Base-by-base conservation (phyloP, 2,888 invertebrate genomes). In the Tipula vernalis region DNA sequence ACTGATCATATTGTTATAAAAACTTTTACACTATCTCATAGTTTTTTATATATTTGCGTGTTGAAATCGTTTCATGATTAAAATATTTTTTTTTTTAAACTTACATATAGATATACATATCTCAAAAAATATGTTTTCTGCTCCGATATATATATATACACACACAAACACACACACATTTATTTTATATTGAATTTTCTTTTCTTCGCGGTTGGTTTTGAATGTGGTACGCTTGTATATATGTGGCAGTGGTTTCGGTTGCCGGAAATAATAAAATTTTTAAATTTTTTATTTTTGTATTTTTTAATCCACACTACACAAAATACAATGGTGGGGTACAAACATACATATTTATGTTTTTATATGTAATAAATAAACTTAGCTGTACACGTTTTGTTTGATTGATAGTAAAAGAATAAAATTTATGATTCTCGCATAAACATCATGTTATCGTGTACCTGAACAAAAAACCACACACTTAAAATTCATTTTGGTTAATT, bases 401-500 rank as follows among this genome's bases (percentile, higher is more conserved):
- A 71, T 71, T 71, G 71, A 71, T 71, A 18, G 71, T 71, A 71
- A 71, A 18, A 28, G 2, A 71, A 71, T 71, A 28, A 71, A 71
- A 71, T 71, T 71, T 71, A 71, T 71, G 71, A 71, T 71, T 28
- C 71, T 71, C 28, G 71, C 71, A 71, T 28, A 28, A 71, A 71
- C 28, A 71, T 71, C 71, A 28, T 71, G 71, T 71, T 71, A 71
- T 71, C 71, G 71, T 71, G 39, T 39, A 71, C 71, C 71, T 71
- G 71, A 71, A 71, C 71, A 71, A 71, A 71, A 71, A 71, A 71
- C 71, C 71, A 71, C 71, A 71, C 71, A 71, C 71, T 71, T 71
- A 71, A 71, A 71, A 71, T 71, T 71, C 71, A 71, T 71, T 71
- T 71, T 71, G 10, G 71, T 71, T 71, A 71, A 71, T 71, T 71